These are phyloP conservation scores for Alexandromys fortis DNA, from an alignment of 2,113 vertebrate species.

Conservation along the genomic window DNA sequence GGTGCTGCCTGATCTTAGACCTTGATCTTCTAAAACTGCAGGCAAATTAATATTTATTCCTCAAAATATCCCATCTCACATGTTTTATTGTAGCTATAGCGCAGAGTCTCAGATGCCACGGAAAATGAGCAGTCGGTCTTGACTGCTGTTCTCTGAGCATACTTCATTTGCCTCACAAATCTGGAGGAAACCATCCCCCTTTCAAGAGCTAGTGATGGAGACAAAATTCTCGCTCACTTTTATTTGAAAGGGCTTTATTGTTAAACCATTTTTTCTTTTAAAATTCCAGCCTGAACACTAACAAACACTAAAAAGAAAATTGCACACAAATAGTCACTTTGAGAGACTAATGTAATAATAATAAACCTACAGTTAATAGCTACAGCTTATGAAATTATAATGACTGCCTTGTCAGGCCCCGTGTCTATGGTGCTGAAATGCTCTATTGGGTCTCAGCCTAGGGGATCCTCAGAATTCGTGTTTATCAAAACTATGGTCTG, in stretches of 20 bases:
- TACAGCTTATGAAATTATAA: background rate
- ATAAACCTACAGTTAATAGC: background rate
- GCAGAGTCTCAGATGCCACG: background rate
- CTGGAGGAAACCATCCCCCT: background rate
- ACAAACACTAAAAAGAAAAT: background rate
- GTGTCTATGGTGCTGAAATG: background rate
- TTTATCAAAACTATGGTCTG: background rate
- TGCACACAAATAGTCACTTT: background rate
- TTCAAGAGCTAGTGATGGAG: background rate
- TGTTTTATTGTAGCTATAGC: background rate
- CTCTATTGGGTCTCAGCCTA: background rate
- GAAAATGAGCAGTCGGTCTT: background rate
- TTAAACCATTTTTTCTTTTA: background rate
- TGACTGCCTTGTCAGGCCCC: background rate
- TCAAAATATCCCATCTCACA: background rate
- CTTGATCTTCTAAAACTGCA: background rate
- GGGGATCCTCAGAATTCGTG: background rate
- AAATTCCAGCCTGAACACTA: background rate
- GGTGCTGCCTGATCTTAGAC: background rate
- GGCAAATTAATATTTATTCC: background rate
- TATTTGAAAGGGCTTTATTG: background rate
- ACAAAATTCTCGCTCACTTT: background rate
- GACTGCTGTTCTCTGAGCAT: background rate
- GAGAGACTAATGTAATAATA: background rate
- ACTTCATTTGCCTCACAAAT: background rate